phyloP scores from a whole-genome alignment of 2,888 invertebrate genomes.

The Andrena chrysosceles region DNA sequence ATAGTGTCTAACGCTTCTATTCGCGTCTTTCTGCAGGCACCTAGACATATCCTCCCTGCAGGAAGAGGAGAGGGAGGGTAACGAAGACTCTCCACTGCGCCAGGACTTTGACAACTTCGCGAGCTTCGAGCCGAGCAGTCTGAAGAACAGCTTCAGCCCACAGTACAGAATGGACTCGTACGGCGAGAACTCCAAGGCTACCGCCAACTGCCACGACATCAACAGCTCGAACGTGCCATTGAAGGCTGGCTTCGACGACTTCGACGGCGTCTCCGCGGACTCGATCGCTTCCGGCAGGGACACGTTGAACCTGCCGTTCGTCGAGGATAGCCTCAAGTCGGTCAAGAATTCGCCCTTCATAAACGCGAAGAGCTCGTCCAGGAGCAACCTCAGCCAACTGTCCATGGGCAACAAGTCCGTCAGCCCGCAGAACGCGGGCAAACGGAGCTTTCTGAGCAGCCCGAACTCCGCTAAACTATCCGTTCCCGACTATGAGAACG shows the following conservation, averaged over 20 bases:
- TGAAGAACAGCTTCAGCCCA: conserved; percentile 78
- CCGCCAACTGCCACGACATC: conserved; percentile 75
- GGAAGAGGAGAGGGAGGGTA: conserved; percentile 78
- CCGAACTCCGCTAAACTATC: conserved; percentile 64
- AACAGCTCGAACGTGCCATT: conserved; percentile 80
- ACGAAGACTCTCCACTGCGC: conserved; percentile 79
- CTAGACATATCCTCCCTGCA: conserved; percentile 77
- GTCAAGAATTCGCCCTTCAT: conserved; percentile 80
- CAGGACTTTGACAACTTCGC: conserved; percentile 81
- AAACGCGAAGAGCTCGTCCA: conserved; percentile 74
- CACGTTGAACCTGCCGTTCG: conserved; percentile 80
- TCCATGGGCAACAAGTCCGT: conserved; percentile 76
- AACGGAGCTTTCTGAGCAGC: conserved; percentile 68
- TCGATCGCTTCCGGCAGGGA: conserved; percentile 81
- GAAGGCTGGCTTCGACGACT: conserved; percentile 83
- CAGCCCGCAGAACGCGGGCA: conserved; percentile 77
- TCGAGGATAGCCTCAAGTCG: conserved; percentile 81
- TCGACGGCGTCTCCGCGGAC: conserved; percentile 80
- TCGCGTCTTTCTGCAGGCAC: conserved; percentile 69
- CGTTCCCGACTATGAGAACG: conserved; percentile 81
- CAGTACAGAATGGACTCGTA: conserved; percentile 75
- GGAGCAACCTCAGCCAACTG: conserved; percentile 76
- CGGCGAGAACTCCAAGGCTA: conserved; percentile 74
- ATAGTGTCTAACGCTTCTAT: not conserved
- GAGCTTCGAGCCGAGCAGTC: conserved; percentile 78